Conservation (phyloP, 2,888 invertebrate species). For the Beris chalybata region DNA sequence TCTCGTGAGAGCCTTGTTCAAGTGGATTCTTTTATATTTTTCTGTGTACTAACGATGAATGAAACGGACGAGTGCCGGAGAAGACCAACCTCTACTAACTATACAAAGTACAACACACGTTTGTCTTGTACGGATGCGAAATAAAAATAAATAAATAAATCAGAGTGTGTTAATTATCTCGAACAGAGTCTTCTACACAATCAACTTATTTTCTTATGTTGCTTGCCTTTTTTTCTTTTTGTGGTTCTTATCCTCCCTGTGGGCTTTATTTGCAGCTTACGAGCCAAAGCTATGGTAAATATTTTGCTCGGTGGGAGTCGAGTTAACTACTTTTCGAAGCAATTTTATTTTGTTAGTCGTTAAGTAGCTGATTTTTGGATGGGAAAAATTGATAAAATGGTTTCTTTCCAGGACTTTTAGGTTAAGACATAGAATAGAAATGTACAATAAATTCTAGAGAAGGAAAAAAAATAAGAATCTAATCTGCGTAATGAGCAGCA, state of each 20-base stretch:
- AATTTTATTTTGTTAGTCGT: too few species aligned
- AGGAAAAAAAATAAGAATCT: slow-evolving; percentile 11
- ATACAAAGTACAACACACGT: slow-evolving; percentile 1
- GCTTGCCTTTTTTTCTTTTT: background rate
- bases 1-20: background rate
- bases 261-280: slow-evolving; percentile 4
- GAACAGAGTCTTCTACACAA: background rate
- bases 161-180: slow-evolving; percentile 29
- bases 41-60: background rate
- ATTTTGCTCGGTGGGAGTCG: background rate
- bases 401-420: background rate
- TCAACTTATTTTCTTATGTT: slow-evolving; percentile 14
- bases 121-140: background rate
- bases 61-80: background rate
- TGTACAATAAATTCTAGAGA: too few species aligned
- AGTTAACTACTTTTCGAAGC: too few species aligned
- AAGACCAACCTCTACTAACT: background rate
- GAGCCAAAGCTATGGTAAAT: slow-evolving; percentile 4
- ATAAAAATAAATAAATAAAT: slow-evolving; percentile 31
- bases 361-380: slow-evolving; percentile 6
- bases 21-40: background rate
- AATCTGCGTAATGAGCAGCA: slow-evolving; percentile 21
- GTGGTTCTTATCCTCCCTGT: background rate
- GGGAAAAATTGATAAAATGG: slow-evolving; percentile 23
- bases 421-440: too few species aligned